Base-by-base conservation (phyloP, 2,797 vertebrate genomes). In the Melanotaenia parkinsoni region DNA sequence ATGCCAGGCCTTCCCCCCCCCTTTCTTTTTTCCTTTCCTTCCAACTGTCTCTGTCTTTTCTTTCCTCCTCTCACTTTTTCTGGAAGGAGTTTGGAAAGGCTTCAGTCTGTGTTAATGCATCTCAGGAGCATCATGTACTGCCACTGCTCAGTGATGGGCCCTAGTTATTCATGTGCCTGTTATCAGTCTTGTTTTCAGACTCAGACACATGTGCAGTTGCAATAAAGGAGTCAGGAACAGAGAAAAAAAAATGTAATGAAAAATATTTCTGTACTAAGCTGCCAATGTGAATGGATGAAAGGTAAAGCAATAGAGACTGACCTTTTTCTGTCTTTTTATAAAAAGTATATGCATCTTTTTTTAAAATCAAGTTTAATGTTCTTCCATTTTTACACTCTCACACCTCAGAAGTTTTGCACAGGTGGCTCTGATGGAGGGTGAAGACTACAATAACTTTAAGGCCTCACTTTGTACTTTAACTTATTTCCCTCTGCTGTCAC, bases 61-160 rank as follows among this genome's bases (percentile, higher is more conserved):
- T 51, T 86, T 85, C 79, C 73, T 86, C 72, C 57, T 80, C 78
- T 79, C 70, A 40, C 69, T 79, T 87, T 79, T 92, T 86, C 70
- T 67, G 62, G 56, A 74, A 70, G 64, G 66, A 71, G 66, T 45
- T 69, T 91, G 90, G 91, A 92, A 76, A 87, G 81, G 71, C 89
- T 88, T 86, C 68, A 80, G 87, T 69, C 71, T 45, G 75, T 85
- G 89, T 93, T 94, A 92, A 94, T 94, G 91, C 83, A 92, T 88
- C 94, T 95, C 93, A 80, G 85, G 93, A 94, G 94, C 93, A 89
- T 78, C 87, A 90, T 93, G 92, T 93, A 72, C 93, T 68, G 78
- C 74, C 72, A 77, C 74, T 83, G 32, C 86, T 71, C 78, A 24
- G 66, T 81, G 83, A 88, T 83, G 73, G 77, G 58, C 63, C 65